Conservation (phyloP, 2,888 invertebrate genomes). For the Agrotis ipsilon region DNA sequence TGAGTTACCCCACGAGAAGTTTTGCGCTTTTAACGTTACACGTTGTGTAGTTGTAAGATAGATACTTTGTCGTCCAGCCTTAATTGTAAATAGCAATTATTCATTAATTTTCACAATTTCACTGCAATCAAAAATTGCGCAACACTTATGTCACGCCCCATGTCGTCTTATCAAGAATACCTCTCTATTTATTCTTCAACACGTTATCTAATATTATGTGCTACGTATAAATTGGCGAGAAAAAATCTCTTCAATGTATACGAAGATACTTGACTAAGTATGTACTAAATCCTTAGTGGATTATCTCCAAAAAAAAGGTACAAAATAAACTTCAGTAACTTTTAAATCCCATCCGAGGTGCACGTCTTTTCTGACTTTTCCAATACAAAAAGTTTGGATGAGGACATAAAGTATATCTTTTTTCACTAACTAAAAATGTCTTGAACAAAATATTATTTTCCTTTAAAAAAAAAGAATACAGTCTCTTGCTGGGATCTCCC, state of each 20-base stretch:
- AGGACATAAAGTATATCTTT: not conserved
- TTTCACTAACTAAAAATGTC: not conserved
- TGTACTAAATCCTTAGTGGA: constrained; percentile 19
- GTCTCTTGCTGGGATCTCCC: not conserved
- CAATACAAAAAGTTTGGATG: constrained; percentile 33
- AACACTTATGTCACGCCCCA: no score
- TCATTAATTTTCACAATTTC: no score
- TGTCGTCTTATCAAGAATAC: not conserved
- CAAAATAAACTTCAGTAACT: constrained; percentile 35
- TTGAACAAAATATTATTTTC: not conserved
- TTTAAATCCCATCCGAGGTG: constrained; percentile 46
- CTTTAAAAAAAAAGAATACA: not conserved
- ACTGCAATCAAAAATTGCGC: no score
- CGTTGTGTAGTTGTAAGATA: no score
- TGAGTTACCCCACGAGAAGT: no score
- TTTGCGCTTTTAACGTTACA: no score
- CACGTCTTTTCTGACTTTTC: constrained; percentile 25
- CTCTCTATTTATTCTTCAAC: not conserved
- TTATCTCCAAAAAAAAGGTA: constrained; percentile 17
- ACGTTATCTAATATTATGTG: not conserved
- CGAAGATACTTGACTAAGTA: not conserved
- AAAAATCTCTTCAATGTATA: not conserved
- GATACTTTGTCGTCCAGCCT: no score
- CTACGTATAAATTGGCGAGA: not conserved
- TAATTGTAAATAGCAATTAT: no score